Conservation (phyloP, 53 echinoderm and acorn worm genomes). For the Patiria pectinifera region DNA sequence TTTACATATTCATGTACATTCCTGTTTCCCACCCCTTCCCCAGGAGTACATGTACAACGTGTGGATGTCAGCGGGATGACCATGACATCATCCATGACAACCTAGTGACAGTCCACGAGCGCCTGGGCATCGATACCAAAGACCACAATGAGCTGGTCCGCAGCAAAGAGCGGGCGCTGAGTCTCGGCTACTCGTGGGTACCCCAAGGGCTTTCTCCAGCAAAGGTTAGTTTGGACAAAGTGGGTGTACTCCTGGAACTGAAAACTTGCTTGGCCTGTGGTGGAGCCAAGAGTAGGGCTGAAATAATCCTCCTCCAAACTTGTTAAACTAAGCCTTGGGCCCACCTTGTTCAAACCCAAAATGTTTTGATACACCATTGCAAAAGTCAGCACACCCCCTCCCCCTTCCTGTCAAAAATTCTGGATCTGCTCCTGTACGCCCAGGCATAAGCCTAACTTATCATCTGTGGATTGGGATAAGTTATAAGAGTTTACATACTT, state of each 20-base stretch:
- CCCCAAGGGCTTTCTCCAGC: conserved; percentile 93
- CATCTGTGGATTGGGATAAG: no score
- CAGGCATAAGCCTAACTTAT: no score
- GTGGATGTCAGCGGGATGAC: conserved; percentile 88
- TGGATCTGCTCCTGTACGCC: no score
- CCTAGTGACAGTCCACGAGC: conserved; percentile 89
- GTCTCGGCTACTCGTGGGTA: conserved; percentile 95
- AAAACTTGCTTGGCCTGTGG: no score
- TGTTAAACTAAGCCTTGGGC: no score
- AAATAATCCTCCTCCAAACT: no score
- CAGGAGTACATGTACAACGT: conserved; percentile 92
- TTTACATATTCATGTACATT: background rate
- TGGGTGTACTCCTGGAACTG: background rate
- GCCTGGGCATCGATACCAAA: conserved; percentile 81
- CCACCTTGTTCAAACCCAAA: no score
- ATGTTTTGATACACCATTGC: no score
- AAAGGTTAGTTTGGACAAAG: conserved; percentile 70
- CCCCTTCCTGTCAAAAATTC: no score
- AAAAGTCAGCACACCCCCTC: no score
- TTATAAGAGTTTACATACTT: no score
- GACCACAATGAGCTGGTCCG: conserved; percentile 82
- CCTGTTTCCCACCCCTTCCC: background rate
- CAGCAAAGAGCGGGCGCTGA: conserved; percentile 88
- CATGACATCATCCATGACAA: conserved; percentile 99
- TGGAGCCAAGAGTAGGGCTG: no score